Evolutionary conservation across 2,113 vertebrate genomes (phyloP).

Genomic region (Polypterus senegalus): DNA sequence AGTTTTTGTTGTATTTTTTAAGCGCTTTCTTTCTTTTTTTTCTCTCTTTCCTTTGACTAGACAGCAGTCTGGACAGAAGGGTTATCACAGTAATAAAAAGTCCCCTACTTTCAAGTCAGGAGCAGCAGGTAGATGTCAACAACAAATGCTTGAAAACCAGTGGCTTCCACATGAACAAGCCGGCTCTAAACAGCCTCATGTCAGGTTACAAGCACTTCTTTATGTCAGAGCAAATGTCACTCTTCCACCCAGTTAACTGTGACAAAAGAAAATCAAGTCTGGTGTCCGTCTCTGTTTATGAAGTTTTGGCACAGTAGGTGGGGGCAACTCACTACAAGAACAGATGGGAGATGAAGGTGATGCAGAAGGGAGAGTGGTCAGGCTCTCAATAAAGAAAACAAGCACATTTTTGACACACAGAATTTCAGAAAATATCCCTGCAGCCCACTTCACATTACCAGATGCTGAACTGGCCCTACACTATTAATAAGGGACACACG

Average conservation of each 20-base stretch:
- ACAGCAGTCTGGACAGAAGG: conserved; percentile 21
- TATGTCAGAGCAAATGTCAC: conserved; percentile 34
- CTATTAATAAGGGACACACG: conserved; percentile 27
- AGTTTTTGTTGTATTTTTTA: too few species aligned
- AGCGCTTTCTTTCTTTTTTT: background rate
- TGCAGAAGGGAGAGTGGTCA: conserved; percentile 24
- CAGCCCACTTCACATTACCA: conserved; percentile 29
- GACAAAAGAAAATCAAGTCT: conserved; percentile 29
- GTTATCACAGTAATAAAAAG: conserved; percentile 19
- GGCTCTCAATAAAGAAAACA: conserved; percentile 34
- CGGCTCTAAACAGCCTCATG: conserved; percentile 18
- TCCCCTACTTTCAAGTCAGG: conserved; percentile 19
- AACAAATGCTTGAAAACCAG: conserved; percentile 27
- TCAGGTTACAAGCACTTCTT: conserved; percentile 33
- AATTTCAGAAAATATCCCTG: conserved; percentile 43
- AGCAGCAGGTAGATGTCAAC: conserved; percentile 7
- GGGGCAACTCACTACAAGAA: conserved; percentile 31
- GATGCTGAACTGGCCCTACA: conserved; percentile 29
- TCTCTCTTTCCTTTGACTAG: background rate
- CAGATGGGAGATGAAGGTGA: conserved; percentile 43
- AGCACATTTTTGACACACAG: conserved; percentile 52
- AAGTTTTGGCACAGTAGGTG: conserved; percentile 43
- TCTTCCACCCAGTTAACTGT: conserved; percentile 30
- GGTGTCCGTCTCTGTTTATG: conserved; percentile 28
- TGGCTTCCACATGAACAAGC: conserved; percentile 11